These are phyloP conservation scores for Crotalus adamanteus DNA, from an alignment of 2,797 vertebrate genomes.

Conservation along the genomic window DNA sequence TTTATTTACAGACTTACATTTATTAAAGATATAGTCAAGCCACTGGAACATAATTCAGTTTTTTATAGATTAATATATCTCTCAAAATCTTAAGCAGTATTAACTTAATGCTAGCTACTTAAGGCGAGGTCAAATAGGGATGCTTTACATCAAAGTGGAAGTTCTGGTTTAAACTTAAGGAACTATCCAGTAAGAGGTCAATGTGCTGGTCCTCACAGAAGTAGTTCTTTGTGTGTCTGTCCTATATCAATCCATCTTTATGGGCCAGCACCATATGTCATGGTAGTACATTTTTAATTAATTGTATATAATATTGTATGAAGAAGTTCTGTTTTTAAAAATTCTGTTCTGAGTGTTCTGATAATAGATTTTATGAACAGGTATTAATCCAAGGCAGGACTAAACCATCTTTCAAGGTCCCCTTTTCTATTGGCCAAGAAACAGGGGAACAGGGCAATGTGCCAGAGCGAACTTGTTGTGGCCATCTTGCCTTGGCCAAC, in stretches of 20 bases:
- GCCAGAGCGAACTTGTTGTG: too few relatives aligned
- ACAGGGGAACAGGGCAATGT: background rate
- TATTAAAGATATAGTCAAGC: background rate
- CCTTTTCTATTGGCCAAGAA: background rate
- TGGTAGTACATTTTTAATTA: background rate
- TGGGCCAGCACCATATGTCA: background rate
- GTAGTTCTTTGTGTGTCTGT: background rate
- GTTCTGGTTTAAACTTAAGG: background rate
- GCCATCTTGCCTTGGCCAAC: too few relatives aligned
- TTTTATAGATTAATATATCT: background rate
- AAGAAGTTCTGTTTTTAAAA: background rate
- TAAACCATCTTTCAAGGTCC: background rate
- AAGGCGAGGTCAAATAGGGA: background rate
- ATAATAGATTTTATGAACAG: background rate
- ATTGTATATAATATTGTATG: background rate
- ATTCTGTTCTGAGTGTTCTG: background rate
- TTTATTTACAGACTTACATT: background rate
- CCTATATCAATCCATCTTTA: background rate
- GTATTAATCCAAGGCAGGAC: background rate
- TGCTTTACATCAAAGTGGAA: background rate
- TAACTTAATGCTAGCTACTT: background rate
- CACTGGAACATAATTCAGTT: background rate
- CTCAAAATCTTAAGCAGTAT: background rate
- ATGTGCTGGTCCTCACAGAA: background rate
- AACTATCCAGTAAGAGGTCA: background rate